Base-by-base conservation (phyloP, 2,797 vertebrate species). In the Babyrousa celebensis region DNA sequence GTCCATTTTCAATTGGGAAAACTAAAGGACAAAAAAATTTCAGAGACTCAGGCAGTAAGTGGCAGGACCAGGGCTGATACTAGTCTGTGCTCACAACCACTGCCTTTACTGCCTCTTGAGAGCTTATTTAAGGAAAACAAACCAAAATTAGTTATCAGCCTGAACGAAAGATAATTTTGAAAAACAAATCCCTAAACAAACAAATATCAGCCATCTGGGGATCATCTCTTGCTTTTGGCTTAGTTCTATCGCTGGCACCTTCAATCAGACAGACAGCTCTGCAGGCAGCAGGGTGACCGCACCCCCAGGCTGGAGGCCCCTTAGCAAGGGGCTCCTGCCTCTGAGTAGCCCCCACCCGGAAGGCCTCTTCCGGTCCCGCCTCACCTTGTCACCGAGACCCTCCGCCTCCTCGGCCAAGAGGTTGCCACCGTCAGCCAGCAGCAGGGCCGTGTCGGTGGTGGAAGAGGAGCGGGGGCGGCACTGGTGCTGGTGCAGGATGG, bases 401-500 rank as follows among this genome's bases (percentile, higher is more conserved):
- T 99, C 99, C 0, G 97, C 96, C n/a, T 99, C 99, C 97, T 99
- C 99, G 0, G 98, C 58, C 32, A 98, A 95, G 93, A 98, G 98
- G 79, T 96, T 98, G 3, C 98, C 91, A 0, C 98, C 95, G 11
- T 99, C 99, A 0, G 98, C 98, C 96, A 99, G 97, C 72, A 99
- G 98, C 97, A 98, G 97, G 96, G 99, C 98, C 0, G 99, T 98
- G 98, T 99, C 99, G 0, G 99, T 99, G 96, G 99, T 99, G 86
- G 99, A 99, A 1, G 99, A 99, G 12, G 99, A 99, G 58, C 99
- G 97, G 14, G 99, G 99, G 12, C 99, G 98, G 11, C 99, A 98
- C 95, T 99, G 99, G 97, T 99, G 99, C 96, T 99, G 99, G 27
- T 99, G 98, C 95, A 99, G 98, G 96, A 99, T 98, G 97, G 99